phyloP scores from a whole-genome alignment of 2,888 invertebrate species.

The Ectemnius lituratus region DNA sequence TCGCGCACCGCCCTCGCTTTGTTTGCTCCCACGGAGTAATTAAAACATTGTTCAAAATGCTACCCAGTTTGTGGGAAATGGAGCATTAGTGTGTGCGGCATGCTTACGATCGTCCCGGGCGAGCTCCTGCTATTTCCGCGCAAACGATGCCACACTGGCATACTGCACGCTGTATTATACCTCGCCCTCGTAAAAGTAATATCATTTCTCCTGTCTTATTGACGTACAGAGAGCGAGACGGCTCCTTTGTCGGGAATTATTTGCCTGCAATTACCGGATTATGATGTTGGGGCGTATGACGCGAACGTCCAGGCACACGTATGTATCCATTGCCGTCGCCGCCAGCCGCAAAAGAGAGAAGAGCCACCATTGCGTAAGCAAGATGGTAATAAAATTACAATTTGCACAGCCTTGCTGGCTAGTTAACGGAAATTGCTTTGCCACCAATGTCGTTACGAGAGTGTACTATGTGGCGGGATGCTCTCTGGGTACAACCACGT shows the following conservation, averaged over 20 bases:
- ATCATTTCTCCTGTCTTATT: not conserved
- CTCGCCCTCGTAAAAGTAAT: not conserved
- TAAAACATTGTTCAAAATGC: slow-evolving; percentile 6
- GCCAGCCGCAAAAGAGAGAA: not conserved
- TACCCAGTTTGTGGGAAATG: too few relatives aligned
- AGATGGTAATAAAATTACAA: slow-evolving; percentile 49
- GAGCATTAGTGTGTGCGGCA: not conserved
- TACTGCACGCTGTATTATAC: not conserved
- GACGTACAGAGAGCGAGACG: not conserved
- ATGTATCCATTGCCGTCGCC: not conserved
- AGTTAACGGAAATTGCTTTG: slow-evolving; percentile 54
- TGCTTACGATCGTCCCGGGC: not conserved
- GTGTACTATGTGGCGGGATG: slow-evolving; percentile 2
- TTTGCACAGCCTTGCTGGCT: slow-evolving; percentile 38
- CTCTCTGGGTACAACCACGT: slow-evolving; percentile 13
- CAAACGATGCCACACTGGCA: not conserved
- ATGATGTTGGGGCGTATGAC: not conserved
- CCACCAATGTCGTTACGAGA: slow-evolving; percentile 40
- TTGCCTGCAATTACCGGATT: slow-evolving; percentile 5
- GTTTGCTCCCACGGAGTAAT: not conserved
- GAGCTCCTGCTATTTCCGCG: not conserved
- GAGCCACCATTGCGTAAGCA: slow-evolving; percentile 40
- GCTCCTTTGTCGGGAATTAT: slow-evolving; percentile 4
- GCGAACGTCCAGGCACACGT: not conserved
- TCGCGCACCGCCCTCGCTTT: not conserved